Base-by-base conservation (phyloP, 2,113 vertebrate species). In the Neoarius graeffei region DNA sequence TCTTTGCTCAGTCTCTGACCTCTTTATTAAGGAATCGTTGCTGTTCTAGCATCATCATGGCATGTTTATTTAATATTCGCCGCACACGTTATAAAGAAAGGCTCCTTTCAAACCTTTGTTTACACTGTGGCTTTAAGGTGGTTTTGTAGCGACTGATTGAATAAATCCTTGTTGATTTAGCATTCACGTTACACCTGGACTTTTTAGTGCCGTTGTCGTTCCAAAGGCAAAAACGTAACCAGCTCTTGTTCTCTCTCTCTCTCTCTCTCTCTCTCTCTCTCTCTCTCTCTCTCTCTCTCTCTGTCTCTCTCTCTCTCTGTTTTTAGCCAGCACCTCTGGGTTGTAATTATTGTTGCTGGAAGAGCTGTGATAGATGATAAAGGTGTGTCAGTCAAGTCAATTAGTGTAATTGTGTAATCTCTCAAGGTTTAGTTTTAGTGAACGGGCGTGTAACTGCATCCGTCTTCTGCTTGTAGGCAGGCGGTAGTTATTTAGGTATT, bases 401-500 rank as follows among this genome's bases (percentile, higher is more conserved):
- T 66, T 35, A 0, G 74, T 20, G 59, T 54, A 79, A 30, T 52
- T 23, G 60, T 1, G 25, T 8, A 35, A 20, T 35, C 15, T 81
- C 17, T 35, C 56, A 11, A 56, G n/a, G 11, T 59, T 81, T 81
- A 4, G 77, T 57, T 59, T 59, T 19, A 59, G 17, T 35, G 48
- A 25, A 15, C 25, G 76, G 50, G 76, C 6, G 25, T 79, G 2
- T 52, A 27, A 54, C 64, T 6, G 27, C 0, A 14, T 52, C 73
- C 42, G 13, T 27, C 67, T 76, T 85, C 77, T 23, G 30, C 71
- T 86, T 76, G 62, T 27, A 76, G 76, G 76, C 76, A 79, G 56
- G 52, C 7, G 25, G 13, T 56, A 27, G 42, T 42, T 42, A 42
- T 42, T 42, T 42, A 69, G 52, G 56, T 59, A 59, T 81, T 81